A percentile compares a stretch with the other conserved stretches of the same genome.
These are phyloP conservation scores for Noctua fimbriata DNA, from an alignment of 2,888 invertebrate species.

Conservation along the genomic window DNA sequence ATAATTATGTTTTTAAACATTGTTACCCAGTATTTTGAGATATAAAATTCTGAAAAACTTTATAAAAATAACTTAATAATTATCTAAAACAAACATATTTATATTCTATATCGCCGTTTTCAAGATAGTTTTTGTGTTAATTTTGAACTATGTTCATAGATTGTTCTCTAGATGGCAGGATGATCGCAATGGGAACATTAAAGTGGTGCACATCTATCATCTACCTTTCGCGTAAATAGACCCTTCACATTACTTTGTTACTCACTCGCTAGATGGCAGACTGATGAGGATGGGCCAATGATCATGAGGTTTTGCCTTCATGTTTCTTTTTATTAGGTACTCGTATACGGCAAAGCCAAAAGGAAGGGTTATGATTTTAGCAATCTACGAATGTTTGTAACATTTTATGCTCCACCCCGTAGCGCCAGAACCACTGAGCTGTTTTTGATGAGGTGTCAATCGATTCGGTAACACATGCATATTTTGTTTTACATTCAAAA, in stretches of 20 bases:
- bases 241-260: not conserved
- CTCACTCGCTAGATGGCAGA: constrained; percentile 29
- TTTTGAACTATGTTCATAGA: too few species aligned
- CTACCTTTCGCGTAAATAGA: not conserved
- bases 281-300: not conserved
- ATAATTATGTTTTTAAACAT: not conserved
- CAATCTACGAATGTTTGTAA: not conserved
- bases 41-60: not conserved
- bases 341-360: not conserved
- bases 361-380: not conserved
- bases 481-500: too few species aligned
- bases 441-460: not conserved
- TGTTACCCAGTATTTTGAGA: constrained; percentile 13
- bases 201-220: not conserved
- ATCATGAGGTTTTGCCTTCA: not conserved
- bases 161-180: constrained; percentile 36
- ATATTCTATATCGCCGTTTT: not conserved
- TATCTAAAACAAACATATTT: not conserved
- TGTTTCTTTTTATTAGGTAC: not conserved
- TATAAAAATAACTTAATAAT: not conserved
- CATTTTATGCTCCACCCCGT: not conserved
- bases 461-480: too few species aligned
- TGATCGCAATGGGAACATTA: not conserved
- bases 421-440: not conserved
- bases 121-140: too few species aligned